Evolutionary conservation across 2,888 invertebrate genomes (phyloP).

Genomic region (Zygaena filipendulae): DNA sequence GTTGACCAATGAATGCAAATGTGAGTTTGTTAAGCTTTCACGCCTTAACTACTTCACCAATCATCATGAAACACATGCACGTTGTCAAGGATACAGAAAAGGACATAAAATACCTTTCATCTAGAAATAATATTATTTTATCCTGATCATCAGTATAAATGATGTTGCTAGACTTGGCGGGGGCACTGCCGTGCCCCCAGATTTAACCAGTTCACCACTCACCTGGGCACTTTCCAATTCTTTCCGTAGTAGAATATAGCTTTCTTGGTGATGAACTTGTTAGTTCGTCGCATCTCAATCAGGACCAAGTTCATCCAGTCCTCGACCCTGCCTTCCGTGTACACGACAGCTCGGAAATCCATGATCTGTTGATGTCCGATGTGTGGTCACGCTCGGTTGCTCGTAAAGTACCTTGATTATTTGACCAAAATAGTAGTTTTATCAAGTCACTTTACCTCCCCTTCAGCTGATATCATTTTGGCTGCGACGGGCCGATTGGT

Average conservation of each 20-base stretch:
- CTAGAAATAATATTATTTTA: too few relatives aligned
- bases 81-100: too few relatives aligned
- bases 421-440: too few relatives aligned
- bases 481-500: conserved; percentile 75
- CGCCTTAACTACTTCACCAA: too few relatives aligned
- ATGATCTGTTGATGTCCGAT: conserved; percentile 41
- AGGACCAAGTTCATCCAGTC: conserved; percentile 93
- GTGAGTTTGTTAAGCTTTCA: too few relatives aligned
- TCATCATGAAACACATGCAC: too few relatives aligned
- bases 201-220: conserved; percentile 14
- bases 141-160: too few relatives aligned
- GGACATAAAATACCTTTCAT: too few relatives aligned
- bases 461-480: conserved; percentile 90
- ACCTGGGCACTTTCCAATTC: conserved; percentile 73
- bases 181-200: too few relatives aligned
- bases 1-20: too few relatives aligned
- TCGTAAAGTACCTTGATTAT: too few relatives aligned
- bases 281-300: conserved; percentile 85
- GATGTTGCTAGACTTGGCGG: too few relatives aligned
- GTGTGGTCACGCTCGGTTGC: background rate
- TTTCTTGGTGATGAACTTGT: conserved; percentile 86
- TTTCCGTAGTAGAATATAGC: conserved; percentile 89
- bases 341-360: conserved; percentile 79
- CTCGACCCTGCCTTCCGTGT: conserved; percentile 86
- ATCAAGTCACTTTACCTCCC: conserved; percentile 71